A percentile compares a stretch with the other conserved stretches of the same genome.
phyloP scores from a whole-genome alignment of 2,888 invertebrate species.

The Oasisia sp. region DNA sequence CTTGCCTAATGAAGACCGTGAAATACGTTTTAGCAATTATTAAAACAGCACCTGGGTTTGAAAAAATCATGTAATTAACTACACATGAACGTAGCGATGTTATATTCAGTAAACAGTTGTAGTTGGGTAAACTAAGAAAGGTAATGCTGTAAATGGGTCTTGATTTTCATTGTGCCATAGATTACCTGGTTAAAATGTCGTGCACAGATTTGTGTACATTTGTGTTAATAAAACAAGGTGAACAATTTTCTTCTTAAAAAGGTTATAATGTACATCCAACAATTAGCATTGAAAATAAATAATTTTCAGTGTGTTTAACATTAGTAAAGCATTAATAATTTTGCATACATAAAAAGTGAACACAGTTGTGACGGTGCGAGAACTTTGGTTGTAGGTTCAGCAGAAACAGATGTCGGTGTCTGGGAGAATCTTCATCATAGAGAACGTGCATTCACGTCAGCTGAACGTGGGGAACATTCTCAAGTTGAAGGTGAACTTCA shows the following conservation, averaged over 20 bases:
- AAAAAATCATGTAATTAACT: background rate
- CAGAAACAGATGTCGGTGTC: conserved; percentile 93
- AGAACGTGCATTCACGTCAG: conserved; percentile 67
- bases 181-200: background rate
- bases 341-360: background rate
- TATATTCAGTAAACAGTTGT: background rate
- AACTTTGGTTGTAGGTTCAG: conserved; percentile 71
- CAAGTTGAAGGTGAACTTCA: conserved; percentile 85
- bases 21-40: too few relatives aligned
- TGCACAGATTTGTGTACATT: background rate
- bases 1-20: too few relatives aligned
- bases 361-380: background rate
- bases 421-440: conserved; percentile 93
- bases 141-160: background rate
- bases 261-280: too few relatives aligned
- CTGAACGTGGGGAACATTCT: conserved; percentile 75
- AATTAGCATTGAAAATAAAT: too few relatives aligned
- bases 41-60: too few relatives aligned
- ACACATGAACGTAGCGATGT: background rate
- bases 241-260: too few relatives aligned
- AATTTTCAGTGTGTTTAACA: background rate
- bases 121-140: background rate
- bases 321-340: too few relatives aligned
- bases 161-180: background rate
- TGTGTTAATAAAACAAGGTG: too few relatives aligned